Conservation (phyloP, 1,140 invertebrate genomes). For the Heliconius congener region DNA sequence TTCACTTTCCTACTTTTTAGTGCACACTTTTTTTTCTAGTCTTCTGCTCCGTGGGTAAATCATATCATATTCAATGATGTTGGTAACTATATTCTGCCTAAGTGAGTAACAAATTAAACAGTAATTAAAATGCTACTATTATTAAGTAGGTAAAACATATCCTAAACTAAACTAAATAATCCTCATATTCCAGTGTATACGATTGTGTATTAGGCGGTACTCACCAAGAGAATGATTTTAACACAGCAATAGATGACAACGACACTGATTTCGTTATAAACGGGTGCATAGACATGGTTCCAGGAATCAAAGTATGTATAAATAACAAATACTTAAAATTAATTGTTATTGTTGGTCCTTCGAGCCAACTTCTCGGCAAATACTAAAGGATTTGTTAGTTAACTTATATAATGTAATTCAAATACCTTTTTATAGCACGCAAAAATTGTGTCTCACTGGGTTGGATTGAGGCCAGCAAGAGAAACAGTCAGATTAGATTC, state of each 20-base stretch:
- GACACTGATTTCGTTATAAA: constrained; percentile 85
- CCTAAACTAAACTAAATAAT: neutral
- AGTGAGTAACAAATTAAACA: constrained; percentile 78
- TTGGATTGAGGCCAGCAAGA: constrained; percentile 88
- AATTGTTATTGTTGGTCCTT: neutral
- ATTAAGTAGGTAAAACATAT: neutral
- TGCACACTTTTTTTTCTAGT: constrained; percentile 63
- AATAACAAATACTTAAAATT: neutral
- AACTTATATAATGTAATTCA: neutral
- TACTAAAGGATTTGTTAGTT: neutral
- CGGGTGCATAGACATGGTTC: constrained; percentile 84
- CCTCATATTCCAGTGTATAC: constrained; percentile 79
- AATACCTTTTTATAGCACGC: constrained; percentile 67
- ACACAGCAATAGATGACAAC: constrained; percentile 74
- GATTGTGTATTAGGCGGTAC: constrained; percentile 88
- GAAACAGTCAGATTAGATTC: constrained; percentile 84
- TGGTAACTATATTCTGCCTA: constrained; percentile 88
- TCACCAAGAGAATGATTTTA: constrained; percentile 85
- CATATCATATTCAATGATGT: constrained; percentile 81
- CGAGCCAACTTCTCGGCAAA: neutral
- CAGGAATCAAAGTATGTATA: constrained; percentile 82
- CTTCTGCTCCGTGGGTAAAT: constrained; percentile 85
- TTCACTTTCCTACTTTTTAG: neutral
- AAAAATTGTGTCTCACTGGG: constrained; percentile 84
- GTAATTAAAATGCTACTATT: too few species aligned